phyloP scores from a whole-genome alignment of 64 coral and sea anemone species.

The Hydrozoanthus tunicans region DNA sequence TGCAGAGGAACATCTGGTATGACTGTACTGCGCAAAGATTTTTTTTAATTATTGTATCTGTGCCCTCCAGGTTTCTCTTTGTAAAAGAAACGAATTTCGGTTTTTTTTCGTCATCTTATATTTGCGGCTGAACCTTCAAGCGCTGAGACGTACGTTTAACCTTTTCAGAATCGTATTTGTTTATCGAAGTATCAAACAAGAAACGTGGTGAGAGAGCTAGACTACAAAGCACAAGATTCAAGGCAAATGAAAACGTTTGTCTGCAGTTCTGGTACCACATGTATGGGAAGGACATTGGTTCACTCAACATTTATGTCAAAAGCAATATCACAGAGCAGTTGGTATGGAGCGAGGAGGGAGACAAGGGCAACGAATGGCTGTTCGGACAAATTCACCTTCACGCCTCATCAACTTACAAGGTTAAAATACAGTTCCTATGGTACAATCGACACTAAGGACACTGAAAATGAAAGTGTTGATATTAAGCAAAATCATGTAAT shows the following conservation, averaged over 20 bases:
- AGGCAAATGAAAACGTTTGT: constrained; percentile 10
- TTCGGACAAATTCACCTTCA: constrained; percentile 17
- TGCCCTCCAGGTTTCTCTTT: no score
- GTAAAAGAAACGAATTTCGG: background rate
- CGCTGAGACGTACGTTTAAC: background rate
- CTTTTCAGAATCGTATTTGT: background rate
- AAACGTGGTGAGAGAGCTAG: constrained; percentile 8
- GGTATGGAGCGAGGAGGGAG: constrained; percentile 6
- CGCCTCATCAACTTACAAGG: constrained; percentile 15
- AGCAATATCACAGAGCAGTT: background rate
- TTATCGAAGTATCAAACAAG: constrained; percentile 26
- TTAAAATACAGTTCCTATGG: background rate
- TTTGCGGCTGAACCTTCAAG: background rate
- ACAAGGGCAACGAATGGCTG: constrained; percentile 12
- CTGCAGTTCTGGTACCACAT: constrained; percentile 51
- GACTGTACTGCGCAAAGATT: no score
- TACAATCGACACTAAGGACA: background rate
- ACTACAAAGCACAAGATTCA: constrained; percentile 24
- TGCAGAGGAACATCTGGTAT: no score
- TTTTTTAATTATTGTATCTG: no score
- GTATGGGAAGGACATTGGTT: constrained; percentile 9
- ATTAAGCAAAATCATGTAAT: background rate
- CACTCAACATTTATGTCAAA: constrained; percentile 8
- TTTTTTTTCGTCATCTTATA: background rate
- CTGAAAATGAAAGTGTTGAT: background rate